Evolutionary conservation across 2,888 invertebrate genomes (phyloP).

Genomic region (Heliconius cydno): DNA sequence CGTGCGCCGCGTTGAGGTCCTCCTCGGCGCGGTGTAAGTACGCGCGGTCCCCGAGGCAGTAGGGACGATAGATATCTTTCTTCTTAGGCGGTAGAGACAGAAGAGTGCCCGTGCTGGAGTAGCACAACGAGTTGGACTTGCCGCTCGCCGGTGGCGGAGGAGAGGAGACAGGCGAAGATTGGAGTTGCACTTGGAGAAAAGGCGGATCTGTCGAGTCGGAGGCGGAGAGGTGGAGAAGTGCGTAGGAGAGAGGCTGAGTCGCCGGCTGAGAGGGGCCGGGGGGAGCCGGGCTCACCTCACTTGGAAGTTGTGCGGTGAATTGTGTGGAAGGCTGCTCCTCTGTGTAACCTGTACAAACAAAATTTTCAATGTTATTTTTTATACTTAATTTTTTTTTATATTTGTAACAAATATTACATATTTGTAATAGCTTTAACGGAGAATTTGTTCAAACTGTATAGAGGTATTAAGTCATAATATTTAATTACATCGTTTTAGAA

Average conservation of each 20-base stretch:
- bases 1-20: conserved; percentile 93
- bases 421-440: not conserved
- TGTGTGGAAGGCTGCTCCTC: conserved; percentile 90
- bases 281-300: conserved; percentile 87
- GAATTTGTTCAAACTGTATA: not conserved
- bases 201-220: conserved; percentile 71
- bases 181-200: conserved; percentile 77
- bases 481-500: not conserved
- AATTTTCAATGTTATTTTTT: conserved; percentile 13
- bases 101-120: conserved; percentile 92
- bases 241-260: conserved; percentile 76
- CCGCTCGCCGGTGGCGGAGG: conserved; percentile 83
- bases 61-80: conserved; percentile 95
- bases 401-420: not conserved
- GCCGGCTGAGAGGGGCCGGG: conserved; percentile 68
- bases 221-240: conserved; percentile 78
- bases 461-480: not conserved
- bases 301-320: conserved; percentile 89
- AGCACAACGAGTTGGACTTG: conserved; percentile 92
- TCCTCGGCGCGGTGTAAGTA: conserved; percentile 87
- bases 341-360: conserved; percentile 86
- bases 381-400: not conserved
- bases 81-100: conserved; percentile 94
- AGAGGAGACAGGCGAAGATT: conserved; percentile 78
- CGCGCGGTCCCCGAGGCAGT: conserved; percentile 88